Percentiles rank a stretch among this genome's conserved stretches.
Evolutionary conservation across 2,888 invertebrate genomes (phyloP).

Genomic region (Petrolisthes cinctipes): DNA sequence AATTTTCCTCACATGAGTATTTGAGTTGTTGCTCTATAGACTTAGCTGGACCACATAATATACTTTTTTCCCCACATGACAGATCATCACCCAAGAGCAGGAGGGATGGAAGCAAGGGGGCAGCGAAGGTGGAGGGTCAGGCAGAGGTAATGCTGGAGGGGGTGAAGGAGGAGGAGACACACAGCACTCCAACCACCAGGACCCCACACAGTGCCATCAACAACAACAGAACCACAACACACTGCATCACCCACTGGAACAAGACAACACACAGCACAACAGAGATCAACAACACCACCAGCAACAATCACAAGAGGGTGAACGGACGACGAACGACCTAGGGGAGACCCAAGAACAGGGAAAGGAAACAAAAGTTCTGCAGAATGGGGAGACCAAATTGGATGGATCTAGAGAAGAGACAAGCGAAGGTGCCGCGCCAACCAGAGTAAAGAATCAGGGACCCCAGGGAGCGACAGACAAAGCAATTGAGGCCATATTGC

Average conservation of each 20-base stretch:
- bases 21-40: no score
- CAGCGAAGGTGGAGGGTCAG: background rate
- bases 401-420: no score
- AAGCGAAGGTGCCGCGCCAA: no score
- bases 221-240: background rate
- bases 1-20: no score
- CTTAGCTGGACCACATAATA: no score
- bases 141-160: background rate
- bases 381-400: no score
- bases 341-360: background rate
- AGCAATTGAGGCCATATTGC: constrained; percentile 24
- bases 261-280: background rate
- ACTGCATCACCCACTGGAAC: background rate
- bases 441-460: background rate
- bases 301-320: background rate
- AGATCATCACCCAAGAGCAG: background rate
- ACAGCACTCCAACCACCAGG: background rate
- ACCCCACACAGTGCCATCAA: background rate
- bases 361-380: no score
- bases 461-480: background rate
- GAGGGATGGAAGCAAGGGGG: background rate
- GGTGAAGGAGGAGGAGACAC: background rate
- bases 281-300: background rate
- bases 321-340: no score
- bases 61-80: background rate